Conservation (phyloP, 2,888 invertebrate species). For the Andrena praecox region DNA sequence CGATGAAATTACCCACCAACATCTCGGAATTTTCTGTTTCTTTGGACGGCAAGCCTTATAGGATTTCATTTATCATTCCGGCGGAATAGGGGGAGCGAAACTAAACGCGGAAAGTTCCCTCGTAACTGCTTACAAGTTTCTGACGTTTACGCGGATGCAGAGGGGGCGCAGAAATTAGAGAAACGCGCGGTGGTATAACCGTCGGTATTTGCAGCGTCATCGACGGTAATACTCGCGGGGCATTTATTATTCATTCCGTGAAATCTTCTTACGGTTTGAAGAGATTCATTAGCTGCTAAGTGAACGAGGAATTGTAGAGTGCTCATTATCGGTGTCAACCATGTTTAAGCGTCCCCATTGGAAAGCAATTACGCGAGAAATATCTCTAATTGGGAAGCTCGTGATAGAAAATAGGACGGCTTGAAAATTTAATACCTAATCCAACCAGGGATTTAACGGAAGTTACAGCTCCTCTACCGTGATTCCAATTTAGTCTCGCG, state of each 20-base stretch:
- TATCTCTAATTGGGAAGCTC: constrained; percentile 22
- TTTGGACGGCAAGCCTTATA: constrained; percentile 30
- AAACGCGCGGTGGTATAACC: background rate
- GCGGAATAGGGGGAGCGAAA: constrained; percentile 38
- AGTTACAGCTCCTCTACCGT: constrained; percentile 26
- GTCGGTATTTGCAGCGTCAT: background rate
- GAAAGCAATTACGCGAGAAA: constrained; percentile 16
- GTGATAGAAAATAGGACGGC: constrained; percentile 10
- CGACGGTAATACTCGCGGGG: background rate
- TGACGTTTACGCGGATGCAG: background rate
- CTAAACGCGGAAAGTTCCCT: background rate
- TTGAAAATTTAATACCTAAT: constrained; percentile 63
- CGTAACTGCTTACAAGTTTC: constrained; percentile 10
- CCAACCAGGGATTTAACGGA: constrained; percentile 19
- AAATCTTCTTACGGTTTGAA: background rate
- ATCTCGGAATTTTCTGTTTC: constrained; percentile 58
- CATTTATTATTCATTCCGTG: background rate
- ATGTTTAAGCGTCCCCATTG: constrained; percentile 1
- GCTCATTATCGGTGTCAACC: background rate
- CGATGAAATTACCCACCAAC: constrained; percentile 64
- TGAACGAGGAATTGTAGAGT: no score
- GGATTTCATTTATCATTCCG: constrained; percentile 71
- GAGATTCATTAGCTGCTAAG: no score
- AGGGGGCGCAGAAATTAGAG: background rate
- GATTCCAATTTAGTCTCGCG: constrained; percentile 31